These are phyloP conservation scores for Mesorhabditis spiculigera DNA, from an alignment of 2,888 invertebrate genomes.

Conservation along the genomic window DNA sequence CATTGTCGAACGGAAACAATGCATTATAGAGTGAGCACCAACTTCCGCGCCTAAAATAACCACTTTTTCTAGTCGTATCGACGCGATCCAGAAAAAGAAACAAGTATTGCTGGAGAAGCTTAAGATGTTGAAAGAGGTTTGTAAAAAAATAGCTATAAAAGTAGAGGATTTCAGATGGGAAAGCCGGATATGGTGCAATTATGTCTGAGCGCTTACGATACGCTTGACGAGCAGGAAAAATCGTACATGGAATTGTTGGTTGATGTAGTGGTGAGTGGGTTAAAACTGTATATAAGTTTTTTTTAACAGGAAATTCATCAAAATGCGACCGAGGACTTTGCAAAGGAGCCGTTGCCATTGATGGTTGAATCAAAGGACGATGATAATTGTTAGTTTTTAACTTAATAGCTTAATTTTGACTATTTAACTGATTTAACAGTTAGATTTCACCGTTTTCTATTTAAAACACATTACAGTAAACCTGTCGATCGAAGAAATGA, in stretches of 20 bases:
- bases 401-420: too few species aligned
- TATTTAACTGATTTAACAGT: too few species aligned
- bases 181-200: too few species aligned
- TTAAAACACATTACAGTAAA: too few species aligned
- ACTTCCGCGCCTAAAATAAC: too few species aligned
- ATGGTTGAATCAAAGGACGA: neutral
- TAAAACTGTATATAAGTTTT: neutral
- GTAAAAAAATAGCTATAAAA: too few species aligned
- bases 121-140: neutral
- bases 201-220: neutral
- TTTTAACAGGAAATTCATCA: neutral
- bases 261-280: neutral
- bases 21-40: neutral
- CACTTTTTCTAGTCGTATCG: neutral
- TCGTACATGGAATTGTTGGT: neutral
- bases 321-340: neutral
- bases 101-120: neutral
- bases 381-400: too few species aligned
- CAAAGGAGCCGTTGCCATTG: neutral
- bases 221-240: neutral
- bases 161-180: too few species aligned
- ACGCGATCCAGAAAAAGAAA: neutral
- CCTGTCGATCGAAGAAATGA: too few species aligned
- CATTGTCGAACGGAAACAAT: neutral
- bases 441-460: too few species aligned